phyloP scores from a whole-genome alignment of 2,888 invertebrate genomes.

The Lasioglossum oenotherae region DNA sequence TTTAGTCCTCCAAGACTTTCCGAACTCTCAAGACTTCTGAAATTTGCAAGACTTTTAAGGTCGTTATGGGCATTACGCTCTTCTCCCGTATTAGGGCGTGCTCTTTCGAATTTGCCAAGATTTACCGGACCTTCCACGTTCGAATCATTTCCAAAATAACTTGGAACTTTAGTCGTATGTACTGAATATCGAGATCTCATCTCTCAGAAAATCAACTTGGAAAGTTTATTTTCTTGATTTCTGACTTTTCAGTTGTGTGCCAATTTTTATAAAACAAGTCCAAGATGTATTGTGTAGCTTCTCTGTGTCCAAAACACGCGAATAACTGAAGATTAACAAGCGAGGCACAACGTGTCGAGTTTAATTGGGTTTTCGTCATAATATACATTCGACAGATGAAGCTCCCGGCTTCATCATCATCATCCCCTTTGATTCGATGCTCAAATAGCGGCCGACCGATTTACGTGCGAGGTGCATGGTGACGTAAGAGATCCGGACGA shows the following conservation, averaged over 20 bases:
- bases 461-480: neutral
- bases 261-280: no score
- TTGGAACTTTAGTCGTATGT: no score
- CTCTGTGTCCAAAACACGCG: no score
- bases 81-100: no score
- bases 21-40: neutral
- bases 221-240: no score
- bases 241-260: no score
- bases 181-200: no score
- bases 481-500: neutral
- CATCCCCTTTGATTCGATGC: neutral
- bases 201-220: no score
- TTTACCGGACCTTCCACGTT: neutral
- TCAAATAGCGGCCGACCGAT: constrained; percentile 14
- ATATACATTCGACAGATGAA: no score
- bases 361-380: neutral
- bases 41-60: neutral
- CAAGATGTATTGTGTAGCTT: no score
- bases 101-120: neutral
- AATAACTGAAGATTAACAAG: no score
- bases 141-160: neutral
- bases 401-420: neutral
- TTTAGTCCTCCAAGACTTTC: neutral
- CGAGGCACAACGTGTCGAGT: no score
- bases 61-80: neutral